phyloP scores from a whole-genome alignment of 1,140 invertebrate genomes.

The Gerris buenoi region DNA sequence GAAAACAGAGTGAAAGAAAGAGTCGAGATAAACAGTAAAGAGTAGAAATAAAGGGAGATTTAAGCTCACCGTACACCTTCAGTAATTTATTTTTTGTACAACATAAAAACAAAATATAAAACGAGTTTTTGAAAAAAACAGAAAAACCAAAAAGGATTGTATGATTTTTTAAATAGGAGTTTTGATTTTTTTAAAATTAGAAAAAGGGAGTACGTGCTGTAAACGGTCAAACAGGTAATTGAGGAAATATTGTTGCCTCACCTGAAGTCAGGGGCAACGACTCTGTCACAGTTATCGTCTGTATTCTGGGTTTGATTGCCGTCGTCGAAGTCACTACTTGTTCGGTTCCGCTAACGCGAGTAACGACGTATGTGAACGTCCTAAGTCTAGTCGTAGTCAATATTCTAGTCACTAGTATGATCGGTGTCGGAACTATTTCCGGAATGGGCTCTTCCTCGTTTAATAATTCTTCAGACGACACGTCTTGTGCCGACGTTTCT shows the following conservation, averaged over 20 bases:
- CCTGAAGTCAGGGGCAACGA: slow-evolving; percentile 29
- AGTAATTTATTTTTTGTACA: not conserved
- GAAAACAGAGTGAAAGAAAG: not conserved
- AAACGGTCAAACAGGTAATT: not conserved
- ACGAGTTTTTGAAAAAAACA: not conserved
- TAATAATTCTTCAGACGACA: no score
- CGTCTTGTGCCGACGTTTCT: not conserved
- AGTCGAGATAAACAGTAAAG: not conserved
- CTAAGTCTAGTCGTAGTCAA: slow-evolving; percentile 24
- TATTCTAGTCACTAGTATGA: slow-evolving; percentile 9
- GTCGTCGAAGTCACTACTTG: slow-evolving; percentile 45
- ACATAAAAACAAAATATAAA: not conserved
- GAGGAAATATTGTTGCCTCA: slow-evolving; percentile 9
- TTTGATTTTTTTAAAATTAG: not conserved
- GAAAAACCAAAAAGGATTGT: no score
- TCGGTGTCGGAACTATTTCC: not conserved
- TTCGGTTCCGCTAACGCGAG: slow-evolving; percentile 41
- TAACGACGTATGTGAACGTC: slow-evolving; percentile 48
- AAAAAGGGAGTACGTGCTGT: no score
- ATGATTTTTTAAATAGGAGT: not conserved
- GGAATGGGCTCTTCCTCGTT: no score
- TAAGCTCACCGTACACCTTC: not conserved
- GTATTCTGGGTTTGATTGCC: slow-evolving; percentile 41
- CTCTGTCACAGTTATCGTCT: slow-evolving; percentile 40
- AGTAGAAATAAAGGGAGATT: not conserved